These are phyloP conservation scores for Neuroscelio doddi DNA, from an alignment of 2,888 invertebrate species.

Conservation along the genomic window DNA sequence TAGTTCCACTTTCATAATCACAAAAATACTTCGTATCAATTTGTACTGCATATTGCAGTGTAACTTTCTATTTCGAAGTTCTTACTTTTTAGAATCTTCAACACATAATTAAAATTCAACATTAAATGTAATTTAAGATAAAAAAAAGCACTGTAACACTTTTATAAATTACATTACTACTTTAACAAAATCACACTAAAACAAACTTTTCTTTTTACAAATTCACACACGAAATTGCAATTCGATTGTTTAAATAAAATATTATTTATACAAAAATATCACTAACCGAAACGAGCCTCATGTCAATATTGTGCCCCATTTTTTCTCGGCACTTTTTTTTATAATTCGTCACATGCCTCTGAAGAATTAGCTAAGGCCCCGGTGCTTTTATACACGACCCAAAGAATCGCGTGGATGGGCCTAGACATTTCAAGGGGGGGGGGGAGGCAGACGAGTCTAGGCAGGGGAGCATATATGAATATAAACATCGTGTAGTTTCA, in stretches of 20 bases:
- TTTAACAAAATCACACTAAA: no score
- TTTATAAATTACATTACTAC: no score
- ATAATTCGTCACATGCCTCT: constrained; percentile 34
- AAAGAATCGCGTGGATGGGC: background rate
- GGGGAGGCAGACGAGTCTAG: background rate
- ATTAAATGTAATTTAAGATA: background rate
- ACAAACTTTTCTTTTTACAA: no score
- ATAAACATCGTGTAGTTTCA: no score
- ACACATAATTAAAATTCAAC: background rate
- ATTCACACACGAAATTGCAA: no score
- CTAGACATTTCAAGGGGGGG: background rate
- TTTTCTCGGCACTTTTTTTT: constrained; percentile 25
- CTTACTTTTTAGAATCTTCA: background rate
- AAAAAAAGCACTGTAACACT: no score
- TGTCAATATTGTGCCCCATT: constrained; percentile 26
- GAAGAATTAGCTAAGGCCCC: constrained; percentile 37
- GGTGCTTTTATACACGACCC: constrained; percentile 40
- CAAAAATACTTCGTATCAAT: no score
- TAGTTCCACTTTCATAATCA: background rate
- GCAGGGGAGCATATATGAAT: no score
- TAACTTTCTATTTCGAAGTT: no score
- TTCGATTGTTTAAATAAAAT: no score
- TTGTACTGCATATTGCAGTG: no score
- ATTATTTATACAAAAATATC: no score
- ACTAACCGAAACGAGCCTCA: constrained; percentile 30